Base-by-base conservation (phyloP, 2,797 vertebrate genomes). In the Hylomyscus alleni region DNA sequence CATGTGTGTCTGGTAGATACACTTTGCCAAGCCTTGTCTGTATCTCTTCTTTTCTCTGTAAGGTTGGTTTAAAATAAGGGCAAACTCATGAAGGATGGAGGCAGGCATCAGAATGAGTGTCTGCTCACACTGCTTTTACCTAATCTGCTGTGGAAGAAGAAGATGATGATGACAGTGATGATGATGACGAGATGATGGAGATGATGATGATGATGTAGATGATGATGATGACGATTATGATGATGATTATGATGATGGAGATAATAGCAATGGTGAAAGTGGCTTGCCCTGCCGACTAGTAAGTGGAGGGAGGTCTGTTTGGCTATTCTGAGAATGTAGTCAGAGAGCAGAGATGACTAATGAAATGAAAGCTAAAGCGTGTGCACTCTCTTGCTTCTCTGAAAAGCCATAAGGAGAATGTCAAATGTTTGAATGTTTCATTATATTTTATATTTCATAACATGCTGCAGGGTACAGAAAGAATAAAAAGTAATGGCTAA, bases 371-470 rank as follows among this genome's bases (percentile, higher is more conserved):
- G 76, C 95, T 97, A 76, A 91, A 97, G 96, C 93, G 72, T 93
- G 97, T 93, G 67, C 85, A 95, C 93, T 34, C 76, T n/a, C 90
- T 62, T 97, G 95, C 87, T 96, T 98, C 98, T 96, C 95, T 91
- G 97, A 98, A 98, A 98, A 97, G 73, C 97, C 97, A 94, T 92
- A 95, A 98, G 98, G 98, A 97, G 97, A 96, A 98, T 96, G 91
- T 93, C 89, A 98, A 98, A 96, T 82, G 85, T 95, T 98, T 98
- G 97, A 98, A 98, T 98, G 97, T 98, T 98, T 98, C 98, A 98
- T 98, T 98, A 93, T 83, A 7, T 97, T 98, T 98, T 98, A 98
- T 98, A 98, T 98, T 98, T 98, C 97, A 99, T 98, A 97, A 98
- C 97, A 93, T 96, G 96, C 98, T 98, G 77, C 96, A 97, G 97